Evolutionary conservation across 1,140 invertebrate genomes (phyloP).

Genomic region (Drosophila nasuta): DNA sequence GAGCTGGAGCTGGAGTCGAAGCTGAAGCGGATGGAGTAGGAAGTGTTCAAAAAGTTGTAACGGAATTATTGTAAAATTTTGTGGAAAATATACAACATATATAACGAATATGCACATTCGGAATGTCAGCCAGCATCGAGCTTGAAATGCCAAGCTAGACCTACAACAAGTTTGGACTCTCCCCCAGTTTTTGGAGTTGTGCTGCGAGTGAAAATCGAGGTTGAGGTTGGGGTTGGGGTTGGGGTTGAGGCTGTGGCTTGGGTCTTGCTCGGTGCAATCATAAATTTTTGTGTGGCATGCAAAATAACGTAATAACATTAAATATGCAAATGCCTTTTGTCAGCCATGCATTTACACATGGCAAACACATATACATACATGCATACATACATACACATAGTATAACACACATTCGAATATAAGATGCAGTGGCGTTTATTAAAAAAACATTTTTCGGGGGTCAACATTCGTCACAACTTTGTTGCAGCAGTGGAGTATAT

Average conservation of each 20-base stretch:
- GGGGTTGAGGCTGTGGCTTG: not conserved
- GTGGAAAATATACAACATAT: slow-evolving; percentile 53
- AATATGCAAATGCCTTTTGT: slow-evolving; percentile 84
- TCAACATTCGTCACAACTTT: not conserved
- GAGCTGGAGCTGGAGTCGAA: not conserved
- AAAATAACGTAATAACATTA: slow-evolving; percentile 84
- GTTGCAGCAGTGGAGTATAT: not conserved
- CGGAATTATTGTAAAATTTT: slow-evolving; percentile 77
- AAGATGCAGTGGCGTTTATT: not conserved
- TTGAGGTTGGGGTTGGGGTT: not conserved
- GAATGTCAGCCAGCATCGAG: slow-evolving; percentile 29
- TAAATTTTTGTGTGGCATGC: slow-evolving; percentile 80
- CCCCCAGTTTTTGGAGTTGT: not conserved
- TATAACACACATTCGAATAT: not conserved
- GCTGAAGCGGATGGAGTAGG: slow-evolving; percentile 6
- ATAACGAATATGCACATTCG: slow-evolving; percentile 57
- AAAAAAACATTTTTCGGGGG: not conserved
- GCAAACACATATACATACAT: slow-evolving; percentile 45
- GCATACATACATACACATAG: not conserved
- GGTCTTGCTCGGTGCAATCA: slow-evolving; percentile 61
- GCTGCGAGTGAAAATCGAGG: not conserved
- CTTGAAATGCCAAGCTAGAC: slow-evolving; percentile 36
- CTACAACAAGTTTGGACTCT: slow-evolving; percentile 1
- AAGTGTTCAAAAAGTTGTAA: slow-evolving; percentile 69
- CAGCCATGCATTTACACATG: slow-evolving; percentile 79